These are phyloP conservation scores for Cyclargus thomasi DNA, from an alignment of 1,140 invertebrate genomes.

Conservation along the genomic window DNA sequence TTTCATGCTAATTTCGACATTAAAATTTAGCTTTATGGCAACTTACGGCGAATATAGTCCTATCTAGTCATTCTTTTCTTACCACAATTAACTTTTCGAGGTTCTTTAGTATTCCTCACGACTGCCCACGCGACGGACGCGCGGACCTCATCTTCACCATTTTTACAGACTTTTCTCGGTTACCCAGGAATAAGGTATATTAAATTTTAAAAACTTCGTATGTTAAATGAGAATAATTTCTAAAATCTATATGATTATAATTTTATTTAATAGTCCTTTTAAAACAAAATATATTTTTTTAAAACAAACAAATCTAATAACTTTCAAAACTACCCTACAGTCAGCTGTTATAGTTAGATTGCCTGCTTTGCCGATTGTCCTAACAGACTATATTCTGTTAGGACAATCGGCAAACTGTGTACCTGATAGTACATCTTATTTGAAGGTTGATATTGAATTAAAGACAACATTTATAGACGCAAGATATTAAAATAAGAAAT, in stretches of 20 bases:
- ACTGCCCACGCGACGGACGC: conserved; percentile 3
- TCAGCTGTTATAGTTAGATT: too few species aligned
- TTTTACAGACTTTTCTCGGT: background rate
- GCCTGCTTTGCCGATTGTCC: too few species aligned
- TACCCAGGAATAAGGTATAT: background rate
- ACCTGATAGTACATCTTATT: background rate
- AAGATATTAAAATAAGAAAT: background rate
- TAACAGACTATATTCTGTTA: too few species aligned
- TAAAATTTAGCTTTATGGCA: too few species aligned
- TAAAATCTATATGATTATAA: background rate
- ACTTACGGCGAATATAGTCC: too few species aligned
- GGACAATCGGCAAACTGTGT: too few species aligned
- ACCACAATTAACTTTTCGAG: conserved; percentile 6
- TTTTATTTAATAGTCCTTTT: background rate
- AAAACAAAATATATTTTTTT: too few species aligned
- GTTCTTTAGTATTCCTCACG: conserved; percentile 6
- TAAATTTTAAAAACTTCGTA: background rate
- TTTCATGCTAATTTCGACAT: too few species aligned
- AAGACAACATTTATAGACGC: background rate
- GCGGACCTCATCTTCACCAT: background rate
- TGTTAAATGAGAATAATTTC: background rate
- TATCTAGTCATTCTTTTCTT: background rate
- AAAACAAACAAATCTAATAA: too few species aligned
- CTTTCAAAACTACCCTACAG: too few species aligned
- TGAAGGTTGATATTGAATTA: background rate